Evolutionary conservation across 1,140 invertebrate species (phyloP).

Genomic region (Drosophila subobscura): DNA sequence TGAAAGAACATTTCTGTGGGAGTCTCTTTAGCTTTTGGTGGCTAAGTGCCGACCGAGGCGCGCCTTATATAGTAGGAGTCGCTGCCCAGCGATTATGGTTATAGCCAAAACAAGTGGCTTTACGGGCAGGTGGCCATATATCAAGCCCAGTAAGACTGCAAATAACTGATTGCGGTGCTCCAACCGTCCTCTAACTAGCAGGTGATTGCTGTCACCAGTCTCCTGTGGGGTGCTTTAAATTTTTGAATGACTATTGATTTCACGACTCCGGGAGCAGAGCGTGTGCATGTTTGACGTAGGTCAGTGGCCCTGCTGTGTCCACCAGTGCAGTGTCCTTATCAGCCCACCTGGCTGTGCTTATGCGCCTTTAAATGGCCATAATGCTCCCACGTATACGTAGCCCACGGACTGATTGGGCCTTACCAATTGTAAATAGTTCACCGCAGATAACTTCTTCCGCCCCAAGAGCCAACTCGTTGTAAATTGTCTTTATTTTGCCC

Average conservation of each 20-base stretch:
- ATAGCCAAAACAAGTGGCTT: constrained; percentile 35
- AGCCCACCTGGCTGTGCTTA: constrained; percentile 28
- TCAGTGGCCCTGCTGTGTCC: constrained; percentile 13
- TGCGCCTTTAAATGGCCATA: constrained; percentile 24
- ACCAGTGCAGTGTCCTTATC: constrained; percentile 23
- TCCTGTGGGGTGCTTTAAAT: constrained; percentile 4
- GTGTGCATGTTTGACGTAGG: constrained; percentile 16
- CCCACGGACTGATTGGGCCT: constrained; percentile 14
- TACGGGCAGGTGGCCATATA: constrained; percentile 19
- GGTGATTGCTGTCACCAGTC: too few relatives aligned
- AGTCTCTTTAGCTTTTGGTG: constrained; percentile 4
- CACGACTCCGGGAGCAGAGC: too few relatives aligned
- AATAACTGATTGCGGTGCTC: constrained; percentile 14
- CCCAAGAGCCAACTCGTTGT: constrained; percentile 7
- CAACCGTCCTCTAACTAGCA: too few relatives aligned
- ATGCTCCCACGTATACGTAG: background rate
- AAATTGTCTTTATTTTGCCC: constrained; percentile 5
- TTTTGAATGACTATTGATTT: constrained; percentile 19
- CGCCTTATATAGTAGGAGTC: constrained; percentile 33
- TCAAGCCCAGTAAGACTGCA: constrained; percentile 12
- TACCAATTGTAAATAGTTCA: constrained; percentile 53
- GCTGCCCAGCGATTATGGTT: constrained; percentile 2
- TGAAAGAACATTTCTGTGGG: constrained; percentile 31
- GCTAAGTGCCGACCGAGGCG: constrained; percentile 4
- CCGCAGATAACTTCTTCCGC: constrained; percentile 34